Percentiles rank a stretch among this genome's conserved stretches.
These are phyloP conservation scores for Esox masquinongy DNA, from an alignment of 2,797 vertebrate genomes.

Conservation along the genomic window DNA sequence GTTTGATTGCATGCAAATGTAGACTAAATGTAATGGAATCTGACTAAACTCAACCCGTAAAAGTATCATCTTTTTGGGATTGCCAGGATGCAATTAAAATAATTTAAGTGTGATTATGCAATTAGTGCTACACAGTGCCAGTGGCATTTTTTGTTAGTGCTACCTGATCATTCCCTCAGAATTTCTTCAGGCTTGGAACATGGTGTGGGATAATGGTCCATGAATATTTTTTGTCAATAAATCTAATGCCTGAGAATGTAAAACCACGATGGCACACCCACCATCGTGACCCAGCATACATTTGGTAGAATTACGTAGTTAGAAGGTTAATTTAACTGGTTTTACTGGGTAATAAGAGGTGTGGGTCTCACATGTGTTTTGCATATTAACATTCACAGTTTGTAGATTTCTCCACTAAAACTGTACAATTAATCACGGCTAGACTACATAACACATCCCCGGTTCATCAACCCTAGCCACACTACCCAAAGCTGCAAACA, in stretches of 20 bases:
- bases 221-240: background rate
- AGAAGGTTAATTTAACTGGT: background rate
- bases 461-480: background rate
- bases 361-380: background rate
- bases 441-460: background rate
- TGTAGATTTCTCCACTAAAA: background rate
- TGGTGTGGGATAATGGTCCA: background rate
- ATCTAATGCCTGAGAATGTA: background rate
- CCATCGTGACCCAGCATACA: background rate
- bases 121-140: conserved; percentile 30
- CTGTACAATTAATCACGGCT: background rate
- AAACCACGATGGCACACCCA: background rate
- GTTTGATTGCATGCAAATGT: conserved; percentile 55
- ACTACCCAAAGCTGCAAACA: background rate
- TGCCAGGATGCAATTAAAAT: conserved; percentile 33
- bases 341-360: background rate
- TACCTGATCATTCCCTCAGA: conserved; percentile 11
- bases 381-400: background rate
- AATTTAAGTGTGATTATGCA: conserved; percentile 32
- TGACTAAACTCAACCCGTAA: conserved; percentile 15
- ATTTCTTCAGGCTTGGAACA: conserved; percentile 1
- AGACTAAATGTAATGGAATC: conserved; percentile 41
- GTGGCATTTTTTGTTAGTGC: conserved; percentile 10
- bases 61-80: conserved; percentile 27
- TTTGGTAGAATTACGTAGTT: background rate